Evolutionary conservation across 2,113 vertebrate species (phyloP).

Genomic region (Barbus barbus): DNA sequence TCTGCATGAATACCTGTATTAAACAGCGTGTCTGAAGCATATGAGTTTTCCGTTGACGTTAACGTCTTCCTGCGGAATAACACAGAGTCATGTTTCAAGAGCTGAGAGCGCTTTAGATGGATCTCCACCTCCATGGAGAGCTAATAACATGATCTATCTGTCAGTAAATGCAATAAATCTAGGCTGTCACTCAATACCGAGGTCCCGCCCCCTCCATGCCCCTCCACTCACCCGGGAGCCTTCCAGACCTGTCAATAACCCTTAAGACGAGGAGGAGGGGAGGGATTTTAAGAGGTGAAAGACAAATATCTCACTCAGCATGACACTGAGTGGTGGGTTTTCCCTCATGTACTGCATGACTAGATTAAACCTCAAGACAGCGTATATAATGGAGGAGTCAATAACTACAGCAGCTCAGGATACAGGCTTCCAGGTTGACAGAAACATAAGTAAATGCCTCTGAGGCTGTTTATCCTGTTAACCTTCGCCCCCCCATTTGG

Average conservation of each 20-base stretch:
- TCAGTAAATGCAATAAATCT: conserved; percentile 56
- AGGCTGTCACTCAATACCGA: conserved; percentile 57
- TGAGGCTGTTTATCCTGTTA: conserved; percentile 36
- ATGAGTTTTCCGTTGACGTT: neutral
- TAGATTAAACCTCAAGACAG: conserved; percentile 36
- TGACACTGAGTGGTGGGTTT: conserved; percentile 35
- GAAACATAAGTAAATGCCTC: neutral
- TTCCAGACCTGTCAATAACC: conserved; percentile 64
- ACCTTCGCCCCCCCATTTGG: too few relatives aligned
- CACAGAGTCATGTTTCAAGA: conserved; percentile 19
- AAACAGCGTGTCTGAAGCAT: neutral
- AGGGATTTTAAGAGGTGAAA: conserved; percentile 51
- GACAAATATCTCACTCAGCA: conserved; percentile 56
- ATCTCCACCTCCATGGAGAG: conserved; percentile 42
- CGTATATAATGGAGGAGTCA: conserved; percentile 22
- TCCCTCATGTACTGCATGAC: conserved; percentile 43
- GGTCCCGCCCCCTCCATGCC: conserved; percentile 41
- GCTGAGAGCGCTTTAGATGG: conserved; percentile 8
- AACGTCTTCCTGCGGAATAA: neutral
- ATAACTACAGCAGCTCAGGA: conserved; percentile 4
- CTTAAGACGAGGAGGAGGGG: conserved; percentile 27
- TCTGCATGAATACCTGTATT: conserved; percentile 18
- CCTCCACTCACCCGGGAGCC: conserved; percentile 45
- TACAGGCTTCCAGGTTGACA: neutral
- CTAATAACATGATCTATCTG: conserved; percentile 59